Evolutionary conservation across 2,113 vertebrate genomes (phyloP).

Genomic region (Clarias macrocephalus): DNA sequence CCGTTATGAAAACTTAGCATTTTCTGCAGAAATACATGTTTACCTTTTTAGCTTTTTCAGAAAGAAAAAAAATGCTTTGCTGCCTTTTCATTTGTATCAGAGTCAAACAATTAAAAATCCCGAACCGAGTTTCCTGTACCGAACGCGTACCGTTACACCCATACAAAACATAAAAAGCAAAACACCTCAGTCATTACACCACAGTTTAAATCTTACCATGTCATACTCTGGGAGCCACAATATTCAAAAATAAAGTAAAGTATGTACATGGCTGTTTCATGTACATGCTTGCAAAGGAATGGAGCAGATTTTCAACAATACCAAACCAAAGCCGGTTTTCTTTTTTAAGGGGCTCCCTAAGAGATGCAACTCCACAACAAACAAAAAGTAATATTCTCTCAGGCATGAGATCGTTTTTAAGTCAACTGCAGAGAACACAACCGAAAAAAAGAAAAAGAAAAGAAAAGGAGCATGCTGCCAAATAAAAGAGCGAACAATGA

Average conservation of each 20-base stretch:
- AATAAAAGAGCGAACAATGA: slow-evolving; percentile 37
- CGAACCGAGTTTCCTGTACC: too few species aligned
- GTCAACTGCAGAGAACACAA: slow-evolving; percentile 32
- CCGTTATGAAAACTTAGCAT: too few species aligned
- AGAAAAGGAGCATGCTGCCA: slow-evolving; percentile 43
- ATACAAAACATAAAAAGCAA: not conserved
- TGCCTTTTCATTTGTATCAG: too few species aligned
- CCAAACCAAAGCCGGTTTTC: not conserved
- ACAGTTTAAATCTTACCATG: not conserved
- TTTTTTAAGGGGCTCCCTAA: not conserved
- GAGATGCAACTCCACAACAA: slow-evolving; percentile 14
- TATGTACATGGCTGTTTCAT: slow-evolving; percentile 14
- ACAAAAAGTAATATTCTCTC: slow-evolving; percentile 14
- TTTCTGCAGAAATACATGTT: too few species aligned
- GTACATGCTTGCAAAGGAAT: slow-evolving; percentile 22
- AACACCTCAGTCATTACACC: not conserved
- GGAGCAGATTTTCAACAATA: slow-evolving; percentile 3
- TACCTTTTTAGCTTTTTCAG: too few species aligned
- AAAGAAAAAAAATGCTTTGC: too few species aligned
- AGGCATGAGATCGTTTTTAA: not conserved
- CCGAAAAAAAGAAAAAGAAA: not conserved
- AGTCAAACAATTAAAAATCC: too few species aligned
- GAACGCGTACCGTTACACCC: too few species aligned
- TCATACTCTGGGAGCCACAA: not conserved
- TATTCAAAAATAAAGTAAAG: not conserved